Conservation (phyloP, 2,113 vertebrate genomes). For the Cygnus atratus region DNA sequence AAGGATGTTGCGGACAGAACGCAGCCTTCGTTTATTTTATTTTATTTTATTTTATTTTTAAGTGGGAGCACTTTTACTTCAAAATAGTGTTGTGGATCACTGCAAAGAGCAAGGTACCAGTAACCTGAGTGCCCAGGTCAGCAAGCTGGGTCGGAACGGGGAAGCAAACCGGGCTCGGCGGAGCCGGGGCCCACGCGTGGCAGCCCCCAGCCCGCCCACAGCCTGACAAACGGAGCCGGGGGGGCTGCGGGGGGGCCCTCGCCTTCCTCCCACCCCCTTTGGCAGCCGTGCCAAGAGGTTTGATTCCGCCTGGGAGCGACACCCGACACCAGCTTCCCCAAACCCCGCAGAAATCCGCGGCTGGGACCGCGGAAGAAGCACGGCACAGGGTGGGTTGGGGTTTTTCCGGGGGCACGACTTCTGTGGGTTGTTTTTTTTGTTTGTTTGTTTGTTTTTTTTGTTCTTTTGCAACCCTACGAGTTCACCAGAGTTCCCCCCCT, state of each 20-base stretch:
- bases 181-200: not conserved
- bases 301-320: conserved; percentile 8
- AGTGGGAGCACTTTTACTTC: not conserved
- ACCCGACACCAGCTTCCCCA: conserved; percentile 39
- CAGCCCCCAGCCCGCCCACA: not conserved
- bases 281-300: not conserved
- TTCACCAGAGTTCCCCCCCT: not conserved
- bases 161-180: not conserved
- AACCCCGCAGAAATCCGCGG: conserved; percentile 3
- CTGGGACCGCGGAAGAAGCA: not conserved
- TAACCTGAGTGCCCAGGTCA: not conserved
- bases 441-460: not conserved
- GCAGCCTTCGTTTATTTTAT: not conserved
- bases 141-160: not conserved
- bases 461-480: not conserved
- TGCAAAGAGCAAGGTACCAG: not conserved
- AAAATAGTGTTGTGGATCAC: not conserved
- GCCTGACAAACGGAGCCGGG: not conserved
- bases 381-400: not conserved
- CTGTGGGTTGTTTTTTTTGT: not conserved
- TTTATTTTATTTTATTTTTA: too few species aligned
- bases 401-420: not conserved
- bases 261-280: not conserved
- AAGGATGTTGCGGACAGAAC: not conserved
- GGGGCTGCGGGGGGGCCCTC: not conserved